Base-by-base conservation (phyloP, 2,888 invertebrate genomes). In the Dorcus hopei region DNA sequence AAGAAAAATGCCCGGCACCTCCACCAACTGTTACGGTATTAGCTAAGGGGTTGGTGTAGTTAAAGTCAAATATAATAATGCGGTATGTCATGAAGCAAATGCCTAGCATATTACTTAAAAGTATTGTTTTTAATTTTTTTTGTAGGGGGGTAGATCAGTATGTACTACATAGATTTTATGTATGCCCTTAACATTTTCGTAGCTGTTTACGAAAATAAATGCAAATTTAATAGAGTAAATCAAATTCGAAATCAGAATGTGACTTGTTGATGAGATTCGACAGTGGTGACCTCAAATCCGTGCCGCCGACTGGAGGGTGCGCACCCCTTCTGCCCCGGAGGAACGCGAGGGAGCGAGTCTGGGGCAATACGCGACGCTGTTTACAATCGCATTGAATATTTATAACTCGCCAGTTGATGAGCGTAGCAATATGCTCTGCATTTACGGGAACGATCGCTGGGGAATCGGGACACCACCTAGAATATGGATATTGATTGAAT, bases 331-430 rank as follows among this genome's bases (percentile, higher is more conserved):
- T 23, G 40, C 33, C 38, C 33, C 38, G 11, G 9, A 40, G 51
- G 40, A 19, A 38, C 38, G 62, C 47, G 57, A 11, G 16, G 19
- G 45, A 45, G 14, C n/a, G 54, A 56, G 14, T 19, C 57, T 50
- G 52, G 58, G 62, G 59, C 63, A 62, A 58, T 64, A 61, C 64
- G 63, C 65, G 67, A 64, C 68, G 64, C 67, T 78, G 78, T 78
- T 78, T 78, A 78, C 78, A 77, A 74, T 77, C 77, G 74, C 74
- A 78, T 78, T 76, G 77, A 77, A 78, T 78, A 78, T 78, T 79
- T 78, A 78, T 79, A 75, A 76, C 76, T 74, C 76, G 79, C 75
- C 79, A 78, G 78, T 78, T 77, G 79, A 78, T 77, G 79, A 79
- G 77, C 79, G 78, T 74, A 77, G 78, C 79, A 78, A 79, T 78